These are phyloP conservation scores for Nemapogon koenigi DNA, from an alignment of 2,888 invertebrate species.

Conservation along the genomic window DNA sequence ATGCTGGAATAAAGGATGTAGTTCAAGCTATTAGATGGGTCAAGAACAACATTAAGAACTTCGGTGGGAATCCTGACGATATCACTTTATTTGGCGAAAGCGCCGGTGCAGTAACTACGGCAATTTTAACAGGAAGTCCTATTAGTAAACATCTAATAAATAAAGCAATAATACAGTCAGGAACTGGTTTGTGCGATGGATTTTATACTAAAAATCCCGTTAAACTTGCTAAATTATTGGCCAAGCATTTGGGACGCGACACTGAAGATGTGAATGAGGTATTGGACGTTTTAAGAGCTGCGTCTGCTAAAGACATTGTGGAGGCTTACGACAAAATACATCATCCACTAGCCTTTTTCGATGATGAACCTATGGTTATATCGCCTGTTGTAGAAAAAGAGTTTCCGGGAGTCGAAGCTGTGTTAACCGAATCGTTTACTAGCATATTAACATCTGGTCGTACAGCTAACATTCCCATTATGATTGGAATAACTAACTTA, in stretches of 20 bases:
- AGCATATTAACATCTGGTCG: constrained; percentile 43
- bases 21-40: constrained; percentile 45
- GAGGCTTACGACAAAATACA: constrained; percentile 28
- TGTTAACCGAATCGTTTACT: constrained; percentile 37
- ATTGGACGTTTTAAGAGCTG: constrained; percentile 37
- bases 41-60: constrained; percentile 43
- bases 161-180: constrained; percentile 48
- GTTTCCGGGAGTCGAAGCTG: constrained; percentile 39
- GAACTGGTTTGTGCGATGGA: constrained; percentile 29
- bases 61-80: constrained; percentile 49
- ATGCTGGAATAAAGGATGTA: constrained; percentile 51
- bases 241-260: constrained; percentile 37
- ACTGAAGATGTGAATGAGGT: constrained; percentile 37
- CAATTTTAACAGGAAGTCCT: constrained; percentile 40
- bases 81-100: constrained; percentile 49
- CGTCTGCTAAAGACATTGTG: constrained; percentile 39
- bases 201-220: constrained; percentile 34
- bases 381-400: constrained; percentile 42
- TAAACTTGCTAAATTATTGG: constrained; percentile 34
- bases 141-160: constrained; percentile 36
- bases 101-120: constrained; percentile 33
- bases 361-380: constrained; percentile 22
- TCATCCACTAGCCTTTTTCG: constrained; percentile 17
- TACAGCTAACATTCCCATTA: constrained; percentile 37
- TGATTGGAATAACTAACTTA: constrained; percentile 39